phyloP scores from a whole-genome alignment of 2,797 vertebrate genomes.

The Alcedo atthis region DNA sequence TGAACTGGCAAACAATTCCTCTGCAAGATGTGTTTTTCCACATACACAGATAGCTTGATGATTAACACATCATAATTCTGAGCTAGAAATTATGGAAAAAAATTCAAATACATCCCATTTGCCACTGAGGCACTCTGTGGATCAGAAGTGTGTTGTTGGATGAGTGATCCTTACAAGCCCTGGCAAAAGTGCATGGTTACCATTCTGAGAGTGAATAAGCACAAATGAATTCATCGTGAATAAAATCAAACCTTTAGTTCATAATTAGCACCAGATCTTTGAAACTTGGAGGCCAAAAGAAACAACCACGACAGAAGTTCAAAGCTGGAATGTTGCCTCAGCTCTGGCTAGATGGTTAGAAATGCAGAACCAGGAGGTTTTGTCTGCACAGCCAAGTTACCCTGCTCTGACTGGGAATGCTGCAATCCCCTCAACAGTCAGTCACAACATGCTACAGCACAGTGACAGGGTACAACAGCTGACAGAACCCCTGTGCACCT shows the following conservation, averaged over 20 bases:
- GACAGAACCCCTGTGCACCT: neutral
- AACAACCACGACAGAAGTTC: neutral
- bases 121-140: neutral
- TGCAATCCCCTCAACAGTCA: neutral
- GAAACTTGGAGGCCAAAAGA: slow-evolving; percentile 12
- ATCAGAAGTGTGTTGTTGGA: neutral
- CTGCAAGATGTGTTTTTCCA: neutral
- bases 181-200: neutral
- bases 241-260: slow-evolving; percentile 15
- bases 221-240: slow-evolving; percentile 30
- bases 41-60: neutral
- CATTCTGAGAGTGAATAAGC: slow-evolving; percentile 3
- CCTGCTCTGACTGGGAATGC: neutral
- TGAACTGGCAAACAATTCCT: neutral
- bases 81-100: neutral
- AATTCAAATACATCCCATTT: neutral
- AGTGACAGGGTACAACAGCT: neutral
- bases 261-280: slow-evolving; percentile 32
- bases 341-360: neutral
- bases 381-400: neutral
- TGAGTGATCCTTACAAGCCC: neutral
- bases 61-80: neutral
- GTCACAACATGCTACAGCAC: fast-evolving
- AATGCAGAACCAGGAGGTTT: neutral
- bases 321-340: neutral